Conservation (phyloP, 2,888 invertebrate genomes). For the Acronicta leporina region DNA sequence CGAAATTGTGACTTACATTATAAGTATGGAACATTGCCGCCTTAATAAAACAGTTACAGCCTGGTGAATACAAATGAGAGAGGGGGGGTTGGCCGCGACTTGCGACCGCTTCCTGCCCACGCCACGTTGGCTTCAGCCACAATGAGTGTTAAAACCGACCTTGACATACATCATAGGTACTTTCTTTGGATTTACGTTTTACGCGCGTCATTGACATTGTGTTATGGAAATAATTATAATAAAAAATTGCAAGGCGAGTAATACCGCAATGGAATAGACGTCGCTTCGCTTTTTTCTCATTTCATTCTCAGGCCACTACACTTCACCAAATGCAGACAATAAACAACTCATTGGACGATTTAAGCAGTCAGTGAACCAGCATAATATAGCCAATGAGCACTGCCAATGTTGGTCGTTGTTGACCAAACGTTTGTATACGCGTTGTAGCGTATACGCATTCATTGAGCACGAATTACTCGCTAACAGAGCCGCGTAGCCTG, state of each 20-base stretch:
- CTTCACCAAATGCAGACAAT: constrained; percentile 8
- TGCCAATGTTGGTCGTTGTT: constrained; percentile 13
- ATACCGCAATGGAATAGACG: no score
- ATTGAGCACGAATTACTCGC: constrained; percentile 33
- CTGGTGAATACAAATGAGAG: constrained; percentile 66
- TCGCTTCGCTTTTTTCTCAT: no score
- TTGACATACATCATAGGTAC: constrained; percentile 61
- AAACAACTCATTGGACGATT: constrained; percentile 12
- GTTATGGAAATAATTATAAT: no score
- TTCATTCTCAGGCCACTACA: not conserved
- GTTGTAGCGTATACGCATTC: constrained; percentile 40
- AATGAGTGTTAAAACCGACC: constrained; percentile 57
- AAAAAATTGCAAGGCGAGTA: no score
- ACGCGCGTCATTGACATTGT: constrained; percentile 1
- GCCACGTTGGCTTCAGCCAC: constrained; percentile 38
- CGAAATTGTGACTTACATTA: constrained; percentile 38
- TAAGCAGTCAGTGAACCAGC: constrained; percentile 19
- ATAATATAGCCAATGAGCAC: constrained; percentile 12
- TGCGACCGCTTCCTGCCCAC: constrained; percentile 45
- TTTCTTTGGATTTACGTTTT: constrained; percentile 28
- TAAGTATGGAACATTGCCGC: constrained; percentile 43
- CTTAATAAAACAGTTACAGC: constrained; percentile 48
- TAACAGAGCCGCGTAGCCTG: constrained; percentile 17
- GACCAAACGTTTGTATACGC: constrained; percentile 26
- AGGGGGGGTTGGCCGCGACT: constrained; percentile 16